phyloP scores from a whole-genome alignment of 2,113 vertebrate species.

The Scytalopus superciliaris region DNA sequence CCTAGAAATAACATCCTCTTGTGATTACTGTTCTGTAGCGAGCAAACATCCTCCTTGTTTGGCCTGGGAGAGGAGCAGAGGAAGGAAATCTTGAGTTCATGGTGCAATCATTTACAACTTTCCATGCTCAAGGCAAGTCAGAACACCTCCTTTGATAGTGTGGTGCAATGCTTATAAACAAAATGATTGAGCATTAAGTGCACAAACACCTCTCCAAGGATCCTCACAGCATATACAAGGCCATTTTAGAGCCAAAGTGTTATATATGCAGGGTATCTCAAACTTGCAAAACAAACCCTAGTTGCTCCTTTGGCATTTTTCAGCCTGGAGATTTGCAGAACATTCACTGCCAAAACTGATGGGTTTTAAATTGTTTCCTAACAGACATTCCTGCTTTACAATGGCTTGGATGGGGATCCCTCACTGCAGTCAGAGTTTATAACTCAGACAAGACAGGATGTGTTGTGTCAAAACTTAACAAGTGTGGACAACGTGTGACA shows the following conservation, averaged over 20 bases:
- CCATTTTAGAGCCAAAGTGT: background rate
- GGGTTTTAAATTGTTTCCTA: background rate
- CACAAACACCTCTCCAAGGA: background rate
- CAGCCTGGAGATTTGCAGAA: background rate
- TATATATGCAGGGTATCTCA: accelerated
- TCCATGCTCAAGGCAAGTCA: background rate
- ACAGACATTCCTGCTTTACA: background rate
- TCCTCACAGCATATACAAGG: background rate
- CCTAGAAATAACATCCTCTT: background rate
- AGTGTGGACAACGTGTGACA: background rate
- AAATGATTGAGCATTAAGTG: background rate
- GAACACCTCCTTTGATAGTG: background rate
- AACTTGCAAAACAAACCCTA: background rate
- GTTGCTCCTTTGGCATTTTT: background rate
- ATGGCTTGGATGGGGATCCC: background rate
- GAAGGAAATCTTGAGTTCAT: background rate
- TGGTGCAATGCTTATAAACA: background rate
- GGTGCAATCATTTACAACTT: background rate
- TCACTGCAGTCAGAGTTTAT: background rate
- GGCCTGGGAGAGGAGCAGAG: background rate
- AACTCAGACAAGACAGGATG: background rate
- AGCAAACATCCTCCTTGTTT: background rate
- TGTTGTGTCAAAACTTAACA: background rate
- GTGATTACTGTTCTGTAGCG: background rate
- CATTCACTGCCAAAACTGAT: background rate